phyloP scores from a whole-genome alignment of 2,797 vertebrate species.

The Todus mexicanus region DNA sequence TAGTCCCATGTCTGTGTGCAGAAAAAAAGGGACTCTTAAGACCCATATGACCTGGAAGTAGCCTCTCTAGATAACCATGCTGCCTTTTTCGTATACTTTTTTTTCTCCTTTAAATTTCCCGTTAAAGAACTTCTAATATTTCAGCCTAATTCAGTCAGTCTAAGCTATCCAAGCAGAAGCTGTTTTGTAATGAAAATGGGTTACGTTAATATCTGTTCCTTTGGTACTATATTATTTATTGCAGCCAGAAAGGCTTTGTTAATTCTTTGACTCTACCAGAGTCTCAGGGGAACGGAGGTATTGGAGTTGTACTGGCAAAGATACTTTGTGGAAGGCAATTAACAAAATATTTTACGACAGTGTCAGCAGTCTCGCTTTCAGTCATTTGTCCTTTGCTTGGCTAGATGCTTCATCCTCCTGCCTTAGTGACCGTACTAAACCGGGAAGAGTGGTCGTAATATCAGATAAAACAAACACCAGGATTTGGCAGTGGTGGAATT shows the following conservation, averaged over 20 bases:
- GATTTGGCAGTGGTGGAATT: neutral
- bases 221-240: neutral
- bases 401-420: neutral
- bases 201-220: neutral
- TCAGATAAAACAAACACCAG: neutral
- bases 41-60: neutral
- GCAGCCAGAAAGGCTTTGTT: slow-evolving; percentile 25
- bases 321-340: neutral
- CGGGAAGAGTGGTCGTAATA: neutral
- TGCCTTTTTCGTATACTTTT: neutral
- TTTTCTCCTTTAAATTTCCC: neutral
- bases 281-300: neutral
- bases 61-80: neutral
- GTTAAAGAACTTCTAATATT: neutral
- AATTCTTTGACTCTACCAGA: neutral
- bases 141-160: neutral
- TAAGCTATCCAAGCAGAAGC: slow-evolving; percentile 1
- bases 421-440: neutral
- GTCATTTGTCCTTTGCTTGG: neutral
- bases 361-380: neutral
- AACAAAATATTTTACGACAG: neutral
- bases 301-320: neutral
- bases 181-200: slow-evolving; percentile 7
- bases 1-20: neutral
- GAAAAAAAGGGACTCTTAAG: neutral